Evolutionary conservation across 2,888 invertebrate genomes (phyloP).

Genomic region (Agriotes lineatus): DNA sequence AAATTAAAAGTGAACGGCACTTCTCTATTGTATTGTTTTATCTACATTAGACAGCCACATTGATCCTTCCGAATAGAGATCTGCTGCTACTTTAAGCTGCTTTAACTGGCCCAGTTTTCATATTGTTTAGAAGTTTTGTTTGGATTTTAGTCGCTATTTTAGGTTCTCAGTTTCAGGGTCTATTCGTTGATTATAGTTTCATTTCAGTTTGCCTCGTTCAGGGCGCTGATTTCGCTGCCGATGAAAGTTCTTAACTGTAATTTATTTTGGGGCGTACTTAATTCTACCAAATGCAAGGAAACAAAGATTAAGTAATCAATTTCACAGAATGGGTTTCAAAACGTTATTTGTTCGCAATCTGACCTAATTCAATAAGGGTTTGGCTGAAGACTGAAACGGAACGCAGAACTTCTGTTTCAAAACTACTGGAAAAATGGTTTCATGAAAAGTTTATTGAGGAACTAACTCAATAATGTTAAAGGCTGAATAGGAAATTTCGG

Average conservation of each 20-base stretch:
- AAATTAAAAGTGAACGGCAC: background rate
- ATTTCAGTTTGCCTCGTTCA: constrained; percentile 11
- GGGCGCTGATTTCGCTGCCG: constrained; percentile 20
- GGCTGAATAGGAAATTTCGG: too few species aligned
- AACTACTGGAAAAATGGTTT: too few species aligned
- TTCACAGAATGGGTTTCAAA: constrained; percentile 4
- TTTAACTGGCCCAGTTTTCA: constrained; percentile 1
- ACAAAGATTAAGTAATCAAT: constrained; percentile 24
- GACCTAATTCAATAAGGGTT: constrained; percentile 11
- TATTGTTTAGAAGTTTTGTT: background rate
- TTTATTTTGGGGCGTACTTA: constrained; percentile 17
- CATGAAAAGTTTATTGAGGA: background rate
- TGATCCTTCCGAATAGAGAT: constrained; percentile 6
- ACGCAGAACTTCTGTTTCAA: background rate
- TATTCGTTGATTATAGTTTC: constrained; percentile 15
- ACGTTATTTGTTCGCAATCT: constrained; percentile 8
- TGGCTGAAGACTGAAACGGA: background rate
- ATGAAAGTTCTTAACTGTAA: constrained; percentile 15
- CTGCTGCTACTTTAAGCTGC: constrained; percentile 5
- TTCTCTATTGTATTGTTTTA: constrained; percentile 1
- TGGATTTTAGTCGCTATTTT: constrained; percentile 8
- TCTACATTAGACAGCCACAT: constrained; percentile 8
- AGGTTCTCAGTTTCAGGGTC: constrained; percentile 2
- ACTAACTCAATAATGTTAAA: background rate
- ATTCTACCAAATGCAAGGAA: constrained; percentile 11